Percentiles rank a stretch among this genome's conserved stretches.
These are phyloP conservation scores for Patella pellucida DNA, from an alignment of 2,888 invertebrate genomes.

Conservation along the genomic window DNA sequence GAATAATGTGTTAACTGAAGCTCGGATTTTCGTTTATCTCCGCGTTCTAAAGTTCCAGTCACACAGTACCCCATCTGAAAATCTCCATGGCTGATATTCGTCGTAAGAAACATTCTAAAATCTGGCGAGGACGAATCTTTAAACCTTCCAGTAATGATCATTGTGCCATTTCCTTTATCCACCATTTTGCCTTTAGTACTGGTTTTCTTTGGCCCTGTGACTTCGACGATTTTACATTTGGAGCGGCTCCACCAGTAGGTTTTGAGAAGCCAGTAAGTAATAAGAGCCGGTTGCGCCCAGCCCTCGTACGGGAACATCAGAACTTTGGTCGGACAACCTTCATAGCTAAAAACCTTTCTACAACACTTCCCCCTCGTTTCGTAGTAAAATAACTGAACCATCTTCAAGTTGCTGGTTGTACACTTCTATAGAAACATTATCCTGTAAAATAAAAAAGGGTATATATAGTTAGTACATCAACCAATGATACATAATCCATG, in stretches of 20 bases:
- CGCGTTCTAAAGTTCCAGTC: constrained; percentile 87
- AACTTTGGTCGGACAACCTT: constrained; percentile 87
- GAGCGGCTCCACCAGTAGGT: constrained; percentile 89
- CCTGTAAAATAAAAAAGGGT: no score
- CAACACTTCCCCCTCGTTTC: constrained; percentile 87
- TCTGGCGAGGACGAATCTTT: constrained; percentile 71
- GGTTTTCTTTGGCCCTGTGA: constrained; percentile 83
- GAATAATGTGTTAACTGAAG: constrained; percentile 91
- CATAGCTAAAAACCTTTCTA: constrained; percentile 84
- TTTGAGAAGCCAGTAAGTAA: constrained; percentile 88
- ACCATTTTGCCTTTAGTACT: constrained; percentile 86
- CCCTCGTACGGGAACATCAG: constrained; percentile 89
- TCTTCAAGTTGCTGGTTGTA: constrained; percentile 44
- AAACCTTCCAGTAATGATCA: constrained; percentile 85
- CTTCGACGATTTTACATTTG: constrained; percentile 87
- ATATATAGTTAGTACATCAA: no score
- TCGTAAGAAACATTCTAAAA: constrained; percentile 80
- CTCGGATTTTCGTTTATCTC: constrained; percentile 80
- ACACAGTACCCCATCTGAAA: constrained; percentile 92
- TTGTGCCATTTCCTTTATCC: constrained; percentile 83
- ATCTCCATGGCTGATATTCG: constrained; percentile 87
- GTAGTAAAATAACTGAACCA: constrained; percentile 80
- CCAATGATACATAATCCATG: no score
- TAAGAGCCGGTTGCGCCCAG: constrained; percentile 88
- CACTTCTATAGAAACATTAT: background rate